Evolutionary conservation across 2,888 invertebrate genomes (phyloP), one percentile per base, ranked within the genome.

Genomic region (Drosophila neotestacea): DNA sequence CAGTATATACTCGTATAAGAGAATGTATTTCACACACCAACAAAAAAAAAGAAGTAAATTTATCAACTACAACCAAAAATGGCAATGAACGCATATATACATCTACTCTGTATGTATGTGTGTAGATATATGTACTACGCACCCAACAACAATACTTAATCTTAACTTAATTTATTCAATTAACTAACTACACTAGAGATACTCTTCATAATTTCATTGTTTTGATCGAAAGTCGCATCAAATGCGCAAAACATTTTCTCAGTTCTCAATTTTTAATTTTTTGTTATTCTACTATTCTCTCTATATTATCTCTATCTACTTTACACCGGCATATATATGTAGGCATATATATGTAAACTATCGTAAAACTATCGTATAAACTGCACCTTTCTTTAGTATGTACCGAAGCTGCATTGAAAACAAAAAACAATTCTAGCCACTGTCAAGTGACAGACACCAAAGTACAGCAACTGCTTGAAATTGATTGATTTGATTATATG

Each of bases 371-470:
- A 42, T 75, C 70, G 46, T 47, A 62, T 55, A 36, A 38, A 79
- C 80, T 90, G 90, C 90, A 90, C 90, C 69, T 81, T 72, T 80
- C 78, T 85, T 75, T 85, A 85, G 85, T 74, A 80, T 85, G 68
- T 77, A 76, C 58, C 73, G 76, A 81, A 90, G 82, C 81, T 82
- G 88, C 88, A 91, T 81, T 71, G 77, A 81, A 77, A 71, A 60
- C 34, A 51, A 32, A 32, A 0, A 32, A 32, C 7, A 32, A 74
- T 67, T 71, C 70, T 69, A 77, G 70, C 58, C 75, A 85, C 70
- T 73, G 70, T 73, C 62, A 69, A 74, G 73, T 78, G 77, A 77
- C 80, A 80, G 73, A 58, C 64, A 80, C 73, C 44, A 54, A 50
- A 60, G 38, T 39, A 41, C 51, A 62, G 27, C 39, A 73, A 75